Evolutionary conservation across 2,888 invertebrate genomes (phyloP), one percentile per base, ranked within the genome.

Genomic region (Sarcophaga rosellei): DNA sequence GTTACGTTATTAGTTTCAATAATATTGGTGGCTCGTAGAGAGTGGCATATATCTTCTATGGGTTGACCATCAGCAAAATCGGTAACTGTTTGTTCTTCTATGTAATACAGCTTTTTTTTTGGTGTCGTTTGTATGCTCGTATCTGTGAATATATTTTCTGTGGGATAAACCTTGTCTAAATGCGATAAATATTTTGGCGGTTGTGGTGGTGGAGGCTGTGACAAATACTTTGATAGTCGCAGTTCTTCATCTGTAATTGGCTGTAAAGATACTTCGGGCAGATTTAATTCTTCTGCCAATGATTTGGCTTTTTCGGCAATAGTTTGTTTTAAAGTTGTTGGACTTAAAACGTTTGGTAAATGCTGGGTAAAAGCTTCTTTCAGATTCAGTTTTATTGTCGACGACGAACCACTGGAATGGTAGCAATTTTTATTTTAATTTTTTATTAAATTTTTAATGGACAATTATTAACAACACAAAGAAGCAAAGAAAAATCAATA

Each of bases 241-340:
- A 91, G 70, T 72, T 92, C 90, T 62, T 91, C 90, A 4, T 88
- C 88, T 17, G 89, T 90, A 2, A 90, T 89, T 4, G 91, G 91
- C 4, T 88, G 89, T 47, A 92, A 81, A 70, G 90, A 85, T n/a
- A 93, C 89, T 45, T 91, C 90, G 6, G 92, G 91, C 45, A 93
- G 72, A 65, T 92, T 87, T 62, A 92, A 78, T 86, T 90, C 91
- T 47, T 88, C 91, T 0, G 92, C 92, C 61, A 92, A 87, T 0
- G 95, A 94, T 91, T 95, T 96, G 89, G 97, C 97, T 91, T 97
- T 97, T 87, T 95, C 94, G 91, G 95, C 95, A 62, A 97, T 96
- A 88, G 96, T 95, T 88, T 95, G 95, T 88, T 95, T 95, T 73
- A 97, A 95, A 0, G 95, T 94, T 87, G 95, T 95, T 4, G 95